These are phyloP conservation scores for Psittacula cyanocephala DNA, from an alignment of 2,113 vertebrate species.

Conservation along the genomic window DNA sequence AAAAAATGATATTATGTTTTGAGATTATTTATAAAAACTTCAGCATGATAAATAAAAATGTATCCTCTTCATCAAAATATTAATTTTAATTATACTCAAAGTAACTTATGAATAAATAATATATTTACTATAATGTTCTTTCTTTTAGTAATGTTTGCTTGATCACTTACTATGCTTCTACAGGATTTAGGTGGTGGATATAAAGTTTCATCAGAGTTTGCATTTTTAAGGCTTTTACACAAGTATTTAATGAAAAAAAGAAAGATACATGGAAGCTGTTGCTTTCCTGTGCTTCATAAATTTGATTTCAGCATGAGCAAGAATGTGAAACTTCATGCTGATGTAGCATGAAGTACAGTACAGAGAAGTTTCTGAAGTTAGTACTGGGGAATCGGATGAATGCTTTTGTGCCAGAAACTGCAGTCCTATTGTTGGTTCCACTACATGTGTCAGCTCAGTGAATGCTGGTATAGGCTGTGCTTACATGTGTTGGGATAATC, in stretches of 20 bases:
- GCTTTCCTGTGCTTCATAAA: background rate
- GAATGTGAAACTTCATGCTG: background rate
- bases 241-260: background rate
- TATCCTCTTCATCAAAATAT: background rate
- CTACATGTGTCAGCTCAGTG: background rate
- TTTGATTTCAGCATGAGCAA: background rate
- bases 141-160: background rate
- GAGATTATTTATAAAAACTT: background rate
- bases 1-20: background rate
- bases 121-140: background rate
- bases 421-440: background rate
- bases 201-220: background rate
- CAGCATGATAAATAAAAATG: background rate
- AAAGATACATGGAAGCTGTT: background rate
- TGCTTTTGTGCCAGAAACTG: background rate
- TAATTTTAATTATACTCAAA: background rate
- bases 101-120: background rate
- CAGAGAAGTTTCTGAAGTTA: background rate
- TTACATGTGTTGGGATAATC: background rate
- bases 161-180: background rate
- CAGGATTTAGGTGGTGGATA: background rate
- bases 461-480: background rate
- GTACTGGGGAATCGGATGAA: background rate
- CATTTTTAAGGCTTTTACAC: background rate
- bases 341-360: background rate